Base-by-base conservation (phyloP, 1,140 invertebrate species). In the Mesaphorura yosii region DNA sequence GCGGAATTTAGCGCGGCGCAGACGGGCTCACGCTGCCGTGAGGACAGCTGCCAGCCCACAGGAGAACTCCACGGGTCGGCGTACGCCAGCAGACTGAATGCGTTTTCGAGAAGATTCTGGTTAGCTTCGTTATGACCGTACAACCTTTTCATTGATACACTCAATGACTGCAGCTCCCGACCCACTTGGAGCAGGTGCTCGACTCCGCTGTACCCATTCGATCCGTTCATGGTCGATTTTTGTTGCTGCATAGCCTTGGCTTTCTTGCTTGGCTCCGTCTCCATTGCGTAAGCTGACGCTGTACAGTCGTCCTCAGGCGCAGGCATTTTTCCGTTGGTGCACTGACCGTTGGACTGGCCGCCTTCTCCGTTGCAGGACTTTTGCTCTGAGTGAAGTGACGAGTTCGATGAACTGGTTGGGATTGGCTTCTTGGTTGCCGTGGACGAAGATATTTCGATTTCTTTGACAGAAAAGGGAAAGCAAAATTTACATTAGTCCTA, bases 51-150 rank as follows among this genome's bases (percentile, higher is more conserved):
- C 83, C 87, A 91, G 23, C 91, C 90, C 42, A 97, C 82, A 22
- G 92, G 92, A 72, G 90, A 94, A 65, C 80, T 82, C 89, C 90
- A 96, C 7, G 94, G 94, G 76, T 97, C 94, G 62, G 89, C 86
- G 74, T 97, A 98, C 14, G 94, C 93, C 65, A 98, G 75, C 65
- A 98, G 78, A 76, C 92, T 96, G 75, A 97, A 97, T 64, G 92
- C 93, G 74, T 97, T 87, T 76, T 88, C 83, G 31, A 96, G 73
- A 83, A 95, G 91, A 73, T 91, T 87, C 69, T 91, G 89, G 72
- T 92, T 91, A 38, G 75, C 75, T 67, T 89, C 83, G 72, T 81
- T 86, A 64, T 82, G 82, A 57, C 86, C 87, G 67, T 86, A 82
- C 64, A 90, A 80, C 65, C 81, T 78, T 58, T 81, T 78, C 50